Evolutionary conservation across 2,888 invertebrate species (phyloP).

Genomic region (Rhogogaster chlorosoma): DNA sequence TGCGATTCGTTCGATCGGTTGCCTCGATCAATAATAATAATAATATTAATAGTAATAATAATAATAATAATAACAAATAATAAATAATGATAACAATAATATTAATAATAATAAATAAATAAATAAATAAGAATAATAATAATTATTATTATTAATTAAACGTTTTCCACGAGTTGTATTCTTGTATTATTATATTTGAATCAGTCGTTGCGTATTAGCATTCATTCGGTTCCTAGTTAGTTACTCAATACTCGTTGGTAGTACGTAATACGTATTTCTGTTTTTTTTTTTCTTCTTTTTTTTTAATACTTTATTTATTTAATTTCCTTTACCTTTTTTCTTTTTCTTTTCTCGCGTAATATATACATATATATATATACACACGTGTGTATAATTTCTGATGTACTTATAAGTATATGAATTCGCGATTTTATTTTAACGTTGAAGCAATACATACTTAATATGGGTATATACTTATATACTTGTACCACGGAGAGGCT

Average conservation of each 20-base stretch:
- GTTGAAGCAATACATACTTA: slow-evolving; percentile 19
- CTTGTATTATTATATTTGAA: slow-evolving; percentile 30
- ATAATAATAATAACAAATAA: neutral
- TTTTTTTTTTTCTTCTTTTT: slow-evolving; percentile 22
- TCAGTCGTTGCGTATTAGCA: slow-evolving; percentile 42
- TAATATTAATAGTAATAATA: neutral
- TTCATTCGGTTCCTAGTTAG: slow-evolving; percentile 66
- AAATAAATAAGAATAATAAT: neutral
- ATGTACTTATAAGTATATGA: neutral
- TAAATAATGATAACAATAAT: neutral
- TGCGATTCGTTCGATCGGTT: slow-evolving; percentile 16
- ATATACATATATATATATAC: too few relatives aligned
- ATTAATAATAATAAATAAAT: neutral
- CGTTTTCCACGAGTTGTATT: slow-evolving; percentile 24
- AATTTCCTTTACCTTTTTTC: neutral
- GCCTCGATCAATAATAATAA: slow-evolving; percentile 16
- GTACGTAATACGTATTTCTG: neutral
- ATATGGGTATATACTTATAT: neutral
- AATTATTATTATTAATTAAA: neutral
- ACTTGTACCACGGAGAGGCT: slow-evolving; percentile 31
- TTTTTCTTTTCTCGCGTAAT: neutral
- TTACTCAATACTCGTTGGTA: slow-evolving; percentile 41
- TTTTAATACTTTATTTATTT: neutral
- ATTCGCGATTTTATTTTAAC: slow-evolving; percentile 9
- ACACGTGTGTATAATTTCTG: neutral